Conservation (phyloP, 2,797 vertebrate species). For the Chrysocyon brachyurus region DNA sequence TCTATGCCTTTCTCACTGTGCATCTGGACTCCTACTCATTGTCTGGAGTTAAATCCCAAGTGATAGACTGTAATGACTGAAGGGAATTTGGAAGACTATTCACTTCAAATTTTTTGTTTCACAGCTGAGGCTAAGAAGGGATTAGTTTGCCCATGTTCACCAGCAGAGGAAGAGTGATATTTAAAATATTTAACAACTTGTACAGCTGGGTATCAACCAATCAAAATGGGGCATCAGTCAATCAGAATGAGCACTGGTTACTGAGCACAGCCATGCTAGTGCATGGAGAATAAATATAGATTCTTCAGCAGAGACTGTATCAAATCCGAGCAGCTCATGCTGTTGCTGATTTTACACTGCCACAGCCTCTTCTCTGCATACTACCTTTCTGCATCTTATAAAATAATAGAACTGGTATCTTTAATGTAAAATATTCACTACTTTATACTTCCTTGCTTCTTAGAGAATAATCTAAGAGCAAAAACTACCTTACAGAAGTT, state of each 20-base stretch:
- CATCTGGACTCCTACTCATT: neutral
- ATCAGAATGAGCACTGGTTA: neutral
- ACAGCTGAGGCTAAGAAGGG: neutral
- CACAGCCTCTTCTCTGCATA: neutral
- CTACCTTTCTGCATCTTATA: neutral
- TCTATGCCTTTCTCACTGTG: neutral
- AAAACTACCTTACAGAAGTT: neutral
- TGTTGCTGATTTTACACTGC: neutral
- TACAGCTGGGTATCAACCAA: neutral
- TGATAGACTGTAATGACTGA: neutral
- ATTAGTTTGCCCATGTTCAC: neutral
- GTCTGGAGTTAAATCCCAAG: neutral
- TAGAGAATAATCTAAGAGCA: neutral
- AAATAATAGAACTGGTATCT: neutral
- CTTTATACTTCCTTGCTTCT: neutral
- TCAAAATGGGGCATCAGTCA: neutral
- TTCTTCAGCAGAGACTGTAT: neutral
- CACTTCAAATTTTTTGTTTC: neutral
- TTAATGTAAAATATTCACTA: neutral
- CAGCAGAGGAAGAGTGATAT: neutral
- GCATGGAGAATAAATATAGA: fast-evolving
- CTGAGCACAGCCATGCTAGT: neutral
- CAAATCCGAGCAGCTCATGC: fast-evolving
- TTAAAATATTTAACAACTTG: neutral
- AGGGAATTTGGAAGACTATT: neutral